Percentiles rank a stretch among this genome's conserved stretches.
Conservation (phyloP, 2,888 invertebrate genomes). For the Cheilosia soror region DNA sequence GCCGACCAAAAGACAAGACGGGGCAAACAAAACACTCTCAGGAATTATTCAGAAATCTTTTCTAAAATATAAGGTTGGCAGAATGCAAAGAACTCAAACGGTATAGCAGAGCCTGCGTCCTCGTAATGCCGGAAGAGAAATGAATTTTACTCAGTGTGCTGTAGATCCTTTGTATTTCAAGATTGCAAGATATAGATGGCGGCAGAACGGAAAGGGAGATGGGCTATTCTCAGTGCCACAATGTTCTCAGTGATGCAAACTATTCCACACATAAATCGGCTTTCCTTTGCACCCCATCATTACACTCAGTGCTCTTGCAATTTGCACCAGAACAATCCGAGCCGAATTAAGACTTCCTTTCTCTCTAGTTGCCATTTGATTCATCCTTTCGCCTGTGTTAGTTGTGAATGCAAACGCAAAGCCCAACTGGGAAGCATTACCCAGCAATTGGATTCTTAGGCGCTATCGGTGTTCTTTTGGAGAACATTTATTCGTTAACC, state of each 20-base stretch:
- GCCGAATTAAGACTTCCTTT: slow-evolving; percentile 53
- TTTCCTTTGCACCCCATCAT: slow-evolving; percentile 41
- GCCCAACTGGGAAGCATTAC: slow-evolving; percentile 12
- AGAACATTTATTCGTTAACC: slow-evolving; percentile 21
- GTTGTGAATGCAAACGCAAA: slow-evolving; percentile 5
- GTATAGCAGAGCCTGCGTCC: slow-evolving; percentile 24
- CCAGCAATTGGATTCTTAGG: slow-evolving; percentile 21
- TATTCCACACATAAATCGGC: slow-evolving; percentile 38
- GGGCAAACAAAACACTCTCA: slow-evolving; percentile 72
- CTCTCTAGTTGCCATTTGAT: slow-evolving; percentile 29
- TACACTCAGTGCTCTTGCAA: slow-evolving; percentile 37
- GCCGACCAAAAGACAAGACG: slow-evolving; percentile 71
- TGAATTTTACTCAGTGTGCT: slow-evolving; percentile 40
- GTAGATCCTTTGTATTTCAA: slow-evolving; percentile 47
- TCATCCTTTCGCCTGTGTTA: slow-evolving; percentile 1
- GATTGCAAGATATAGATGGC: slow-evolving; percentile 23
- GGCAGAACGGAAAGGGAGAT: slow-evolving; percentile 1
- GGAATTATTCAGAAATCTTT: slow-evolving; percentile 68
- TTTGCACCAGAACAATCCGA: slow-evolving; percentile 45
- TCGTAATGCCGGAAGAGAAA: slow-evolving; percentile 72
- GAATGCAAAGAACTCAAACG: slow-evolving; percentile 4
- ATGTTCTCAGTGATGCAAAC: slow-evolving; percentile 51
- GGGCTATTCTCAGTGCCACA: slow-evolving; percentile 26
- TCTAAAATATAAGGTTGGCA: slow-evolving; percentile 30
- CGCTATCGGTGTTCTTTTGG: slow-evolving; percentile 10